A percentile compares a stretch with the other conserved stretches of the same genome.
Conservation (phyloP, 2,113 vertebrate species). For the Polypterus senegalus region DNA sequence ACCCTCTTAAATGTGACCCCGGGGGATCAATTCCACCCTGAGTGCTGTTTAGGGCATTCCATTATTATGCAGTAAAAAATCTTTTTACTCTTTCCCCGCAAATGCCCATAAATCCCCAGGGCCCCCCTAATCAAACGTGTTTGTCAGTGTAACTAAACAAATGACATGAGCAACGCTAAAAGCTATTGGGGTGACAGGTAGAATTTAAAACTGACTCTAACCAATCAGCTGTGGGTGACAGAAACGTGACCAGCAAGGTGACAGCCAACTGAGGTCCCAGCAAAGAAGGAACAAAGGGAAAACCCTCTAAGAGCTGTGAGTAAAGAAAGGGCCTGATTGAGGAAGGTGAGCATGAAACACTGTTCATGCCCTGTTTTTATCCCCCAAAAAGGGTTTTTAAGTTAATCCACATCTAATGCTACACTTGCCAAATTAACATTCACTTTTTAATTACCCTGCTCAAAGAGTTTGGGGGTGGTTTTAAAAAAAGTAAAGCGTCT, state of each 20-base stretch:
- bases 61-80: constrained; percentile 65
- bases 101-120: constrained; percentile 68
- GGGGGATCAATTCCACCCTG: constrained; percentile 30
- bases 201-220: constrained; percentile 66
- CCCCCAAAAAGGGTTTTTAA: no score
- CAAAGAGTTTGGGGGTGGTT: no score
- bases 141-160: constrained; percentile 72
- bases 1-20: constrained; percentile 48
- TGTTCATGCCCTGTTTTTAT: no score
- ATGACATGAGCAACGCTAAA: constrained; percentile 40
- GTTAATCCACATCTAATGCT: no score
- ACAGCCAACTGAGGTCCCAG: constrained; percentile 47
- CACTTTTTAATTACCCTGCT: no score
- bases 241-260: constrained; percentile 48
- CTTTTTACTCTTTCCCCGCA: constrained; percentile 50
- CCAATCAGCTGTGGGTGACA: constrained; percentile 53
- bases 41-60: constrained; percentile 59
- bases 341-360: no score
- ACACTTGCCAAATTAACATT: no score
- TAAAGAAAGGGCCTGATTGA: no score
- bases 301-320: constrained; percentile 38
- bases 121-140: constrained; percentile 62
- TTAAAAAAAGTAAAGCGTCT: no score
- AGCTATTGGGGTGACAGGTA: constrained; percentile 65
- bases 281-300: constrained; percentile 51